Evolutionary conservation across 2,888 invertebrate genomes (phyloP), one percentile per base, ranked within the genome.

Genomic region (Epirrita christyi): DNA sequence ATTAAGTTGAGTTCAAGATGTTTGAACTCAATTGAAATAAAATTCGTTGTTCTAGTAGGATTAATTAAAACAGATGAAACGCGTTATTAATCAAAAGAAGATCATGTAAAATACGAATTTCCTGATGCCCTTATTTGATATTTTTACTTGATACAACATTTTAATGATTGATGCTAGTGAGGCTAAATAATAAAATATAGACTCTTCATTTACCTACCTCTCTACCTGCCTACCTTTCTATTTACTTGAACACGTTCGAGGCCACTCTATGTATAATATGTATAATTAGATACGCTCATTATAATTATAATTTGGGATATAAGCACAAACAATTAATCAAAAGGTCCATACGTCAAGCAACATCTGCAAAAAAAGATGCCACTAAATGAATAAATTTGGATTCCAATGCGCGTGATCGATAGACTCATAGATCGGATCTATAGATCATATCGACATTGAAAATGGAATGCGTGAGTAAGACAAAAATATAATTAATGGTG

Each of bases 391-490:
- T 90, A 91, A 86, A 86, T 89, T 88, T 85, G 83, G 87, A 88
- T 88, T 88, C 86, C 86, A 75, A 80, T 78, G 83, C 80, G 78
- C 81, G 85, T 92, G 92, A 92, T 92, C 89, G 91, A 92, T 92
- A 87, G 91, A 85, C 85, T 79, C 85, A 72, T 88, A 90, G 90
- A 89, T 89, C 88, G 73, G 84, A 91, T 90, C 90, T 88, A 92
- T 91, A 91, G 91, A 92, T 92, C 90, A 91, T 90, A 91, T 90
- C 88, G 83, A 81, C 73, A 77, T 87, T 67, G 80, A 89, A 91
- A 90, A 90, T 92, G 88, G 87, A 90, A 89, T 90, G 90, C 88
- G 88, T 89, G 91, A 91, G 92, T 92, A 91, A 91, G 92, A 91
- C 92, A 90, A 92, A 91, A 91, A 91, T 86, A 87, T 91, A 92